Evolutionary conservation across 1,140 invertebrate genomes (phyloP), one percentile per base, ranked within the genome.

Genomic region (Neomicropteryx cornuta): DNA sequence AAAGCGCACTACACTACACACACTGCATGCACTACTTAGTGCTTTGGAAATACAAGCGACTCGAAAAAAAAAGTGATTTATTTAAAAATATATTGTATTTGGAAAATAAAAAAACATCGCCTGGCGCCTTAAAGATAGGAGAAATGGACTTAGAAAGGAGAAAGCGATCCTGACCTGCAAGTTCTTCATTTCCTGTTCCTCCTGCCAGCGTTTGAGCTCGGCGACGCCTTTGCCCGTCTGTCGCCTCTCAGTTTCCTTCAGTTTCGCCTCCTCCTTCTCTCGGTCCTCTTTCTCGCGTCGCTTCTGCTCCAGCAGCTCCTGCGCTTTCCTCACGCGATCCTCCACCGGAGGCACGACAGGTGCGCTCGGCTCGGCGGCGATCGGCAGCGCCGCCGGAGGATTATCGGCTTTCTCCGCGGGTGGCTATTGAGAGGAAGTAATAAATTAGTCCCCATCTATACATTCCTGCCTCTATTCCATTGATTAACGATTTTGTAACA

Each of bases 151-250:
- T n/a, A n/a, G n/a, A n/a, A n/a, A n/a, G n/a, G n/a, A n/a, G n/a
- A n/a, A n/a, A n/a, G n/a, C n/a, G n/a, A n/a, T n/a, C n/a, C n/a
- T n/a, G n/a, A n/a, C n/a, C n/a, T n/a, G n/a, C n/a, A n/a, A n/a
- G n/a, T 82, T 71, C 48, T 81, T 83, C 3, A 83, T 45, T 49
- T 90, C 81, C 46, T 78, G 69, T 2, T 90, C 85, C 22, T 83
- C 73, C 45, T 83, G 77, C 58, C 70, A 73, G 41, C 72, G 64
- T 50, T 81, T 77, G 29, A 84, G 52, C 48, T 78, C 78, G 30
- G 79, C 76, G 0, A 85, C 53, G 13, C 81, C 79, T 48, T 79
- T 76, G 0, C 83, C 84, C 17, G 76, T 52, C 44, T 76, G 70
- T 3, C 86, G 69, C 5, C 86, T 70, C 42, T 86, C 76, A 3